These are phyloP conservation scores for Bombus soroeensis DNA, from an alignment of 1,140 invertebrate genomes.

Conservation along the genomic window DNA sequence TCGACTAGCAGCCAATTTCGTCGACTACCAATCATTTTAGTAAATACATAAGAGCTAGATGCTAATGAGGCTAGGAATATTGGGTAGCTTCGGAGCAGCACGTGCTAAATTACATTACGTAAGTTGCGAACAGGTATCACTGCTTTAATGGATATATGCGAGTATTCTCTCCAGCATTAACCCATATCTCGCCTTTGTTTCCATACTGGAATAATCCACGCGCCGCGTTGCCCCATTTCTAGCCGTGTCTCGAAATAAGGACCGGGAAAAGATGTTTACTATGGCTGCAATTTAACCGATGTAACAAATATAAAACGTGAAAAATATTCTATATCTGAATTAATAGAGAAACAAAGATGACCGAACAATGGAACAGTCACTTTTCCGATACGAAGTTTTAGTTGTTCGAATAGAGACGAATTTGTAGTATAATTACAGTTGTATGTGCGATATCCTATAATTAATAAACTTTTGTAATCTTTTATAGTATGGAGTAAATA, in stretches of 20 bases:
- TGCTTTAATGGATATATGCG: conserved; percentile 15
- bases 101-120: conserved; percentile 15
- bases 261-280: background rate
- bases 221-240: background rate
- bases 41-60: conserved; percentile 55
- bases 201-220: background rate
- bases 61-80: conserved; percentile 55
- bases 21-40: conserved; percentile 49
- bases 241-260: background rate
- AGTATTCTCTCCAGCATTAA: conserved; percentile 6
- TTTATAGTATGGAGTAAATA: too few relatives aligned
- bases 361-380: too few relatives aligned
- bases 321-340: too few relatives aligned
- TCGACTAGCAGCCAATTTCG: conserved; percentile 33
- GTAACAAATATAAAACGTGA: too few relatives aligned
- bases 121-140: conserved; percentile 18
- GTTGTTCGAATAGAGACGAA: too few relatives aligned
- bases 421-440: too few relatives aligned
- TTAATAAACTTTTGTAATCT: too few relatives aligned
- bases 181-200: background rate
- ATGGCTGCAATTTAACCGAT: background rate
- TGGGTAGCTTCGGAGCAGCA: background rate
- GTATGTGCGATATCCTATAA: too few relatives aligned
- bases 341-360: too few relatives aligned
- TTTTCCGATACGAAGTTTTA: too few relatives aligned